Evolutionary conservation across 2,113 vertebrate species (phyloP).

Genomic region (Dipodomys merriami): DNA sequence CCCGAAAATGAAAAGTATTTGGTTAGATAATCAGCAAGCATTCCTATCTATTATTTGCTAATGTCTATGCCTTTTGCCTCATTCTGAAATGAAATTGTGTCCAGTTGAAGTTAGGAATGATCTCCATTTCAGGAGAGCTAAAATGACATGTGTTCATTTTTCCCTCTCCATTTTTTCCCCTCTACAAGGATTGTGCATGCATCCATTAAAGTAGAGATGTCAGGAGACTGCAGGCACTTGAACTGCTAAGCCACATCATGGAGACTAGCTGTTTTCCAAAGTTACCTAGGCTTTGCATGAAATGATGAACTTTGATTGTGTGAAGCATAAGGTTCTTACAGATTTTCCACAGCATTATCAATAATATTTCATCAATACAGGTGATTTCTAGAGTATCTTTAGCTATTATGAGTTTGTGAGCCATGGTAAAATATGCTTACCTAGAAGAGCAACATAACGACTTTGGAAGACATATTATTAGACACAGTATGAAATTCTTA

Average conservation of each 20-base stretch:
- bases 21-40: not conserved
- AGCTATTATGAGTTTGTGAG: not conserved
- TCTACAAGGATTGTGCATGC: not conserved
- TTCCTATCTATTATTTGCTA: not conserved
- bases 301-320: not conserved
- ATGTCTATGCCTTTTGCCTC: not conserved
- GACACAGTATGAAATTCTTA: not conserved
- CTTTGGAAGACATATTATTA: not conserved
- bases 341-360: not conserved
- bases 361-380: not conserved
- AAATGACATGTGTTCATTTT: not conserved
- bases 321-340: not conserved
- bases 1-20: not conserved
- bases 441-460: constrained; percentile 12
- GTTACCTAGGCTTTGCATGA: not conserved
- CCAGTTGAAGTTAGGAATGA: not conserved
- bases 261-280: not conserved
- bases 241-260: not conserved
- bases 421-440: not conserved
- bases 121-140: not conserved
- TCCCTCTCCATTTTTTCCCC: not conserved
- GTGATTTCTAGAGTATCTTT: not conserved
- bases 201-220: not conserved
- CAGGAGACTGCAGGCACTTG: not conserved
- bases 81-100: not conserved